These are phyloP conservation scores for Colletes collaris DNA, from an alignment of 2,888 invertebrate genomes.

Conservation along the genomic window DNA sequence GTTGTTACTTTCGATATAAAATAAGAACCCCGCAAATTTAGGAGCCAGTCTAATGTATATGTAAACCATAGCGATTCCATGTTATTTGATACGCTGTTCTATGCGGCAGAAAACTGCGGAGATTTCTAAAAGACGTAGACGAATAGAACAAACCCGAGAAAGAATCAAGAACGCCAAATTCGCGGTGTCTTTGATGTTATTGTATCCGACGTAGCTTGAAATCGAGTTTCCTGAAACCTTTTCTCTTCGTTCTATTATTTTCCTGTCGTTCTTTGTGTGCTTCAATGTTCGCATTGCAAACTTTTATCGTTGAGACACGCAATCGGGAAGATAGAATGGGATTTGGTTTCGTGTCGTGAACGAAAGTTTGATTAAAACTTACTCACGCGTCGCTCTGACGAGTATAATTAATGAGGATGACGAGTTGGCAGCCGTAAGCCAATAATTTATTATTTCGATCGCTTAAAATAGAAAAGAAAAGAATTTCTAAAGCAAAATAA, in stretches of 20 bases:
- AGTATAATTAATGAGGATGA: too few species aligned
- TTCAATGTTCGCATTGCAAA: constrained; percentile 23
- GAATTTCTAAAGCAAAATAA: too few species aligned
- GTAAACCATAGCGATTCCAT: too few species aligned
- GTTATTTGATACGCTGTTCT: constrained; percentile 14
- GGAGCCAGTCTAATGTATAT: too few species aligned
- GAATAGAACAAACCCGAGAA: constrained; percentile 33
- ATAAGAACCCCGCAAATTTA: too few species aligned
- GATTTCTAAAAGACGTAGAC: constrained; percentile 29
- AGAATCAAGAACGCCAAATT: constrained; percentile 59
- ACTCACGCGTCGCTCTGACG: too few species aligned
- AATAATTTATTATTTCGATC: too few species aligned
- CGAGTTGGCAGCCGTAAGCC: too few species aligned
- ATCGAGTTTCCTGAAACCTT: constrained; percentile 50
- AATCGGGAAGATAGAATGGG: constrained; percentile 2
- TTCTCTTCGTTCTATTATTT: constrained; percentile 48
- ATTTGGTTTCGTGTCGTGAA: constrained; percentile 23
- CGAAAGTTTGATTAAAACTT: constrained; percentile 9
- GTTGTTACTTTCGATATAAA: too few species aligned
- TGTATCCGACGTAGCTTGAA: constrained; percentile 57
- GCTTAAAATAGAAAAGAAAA: too few species aligned
- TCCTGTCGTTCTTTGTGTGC: constrained; percentile 35
- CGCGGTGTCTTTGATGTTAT: constrained; percentile 62
- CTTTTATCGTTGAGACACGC: constrained; percentile 20
- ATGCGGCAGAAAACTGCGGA: constrained; percentile 30